Conservation (phyloP, 2,888 invertebrate species). For the Laothoe populi region DNA sequence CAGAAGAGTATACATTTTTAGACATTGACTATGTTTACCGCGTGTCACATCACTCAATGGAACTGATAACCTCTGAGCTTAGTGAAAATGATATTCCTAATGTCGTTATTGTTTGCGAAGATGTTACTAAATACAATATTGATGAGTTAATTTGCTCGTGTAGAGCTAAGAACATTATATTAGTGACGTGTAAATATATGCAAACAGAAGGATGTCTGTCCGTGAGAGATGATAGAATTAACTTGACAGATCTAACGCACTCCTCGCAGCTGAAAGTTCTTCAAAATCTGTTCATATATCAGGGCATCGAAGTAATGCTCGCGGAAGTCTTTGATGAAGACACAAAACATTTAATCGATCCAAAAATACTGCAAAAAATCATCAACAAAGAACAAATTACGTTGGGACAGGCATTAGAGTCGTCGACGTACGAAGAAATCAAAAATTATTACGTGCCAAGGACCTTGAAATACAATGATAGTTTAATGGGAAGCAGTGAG, state of each 20-base stretch:
- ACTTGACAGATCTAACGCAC: constrained; percentile 12
- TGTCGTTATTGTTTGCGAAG: constrained; percentile 22
- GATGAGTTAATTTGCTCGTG: constrained; percentile 10
- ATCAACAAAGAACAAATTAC: constrained; percentile 21
- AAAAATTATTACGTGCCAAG: constrained; percentile 24
- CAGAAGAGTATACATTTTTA: constrained; percentile 23
- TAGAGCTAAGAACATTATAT: constrained; percentile 14
- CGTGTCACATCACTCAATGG: constrained; percentile 16
- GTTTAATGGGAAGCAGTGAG: neutral
- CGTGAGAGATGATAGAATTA: constrained; percentile 12
- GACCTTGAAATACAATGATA: constrained; percentile 10
- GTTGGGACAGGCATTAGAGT: constrained; percentile 6
- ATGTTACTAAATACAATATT: constrained; percentile 16
- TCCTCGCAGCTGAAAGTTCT: constrained; percentile 23
- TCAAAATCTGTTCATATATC: constrained; percentile 19
- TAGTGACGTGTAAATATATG: constrained; percentile 13
- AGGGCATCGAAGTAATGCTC: constrained; percentile 10
- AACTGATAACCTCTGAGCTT: constrained; percentile 18
- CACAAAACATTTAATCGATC: constrained; percentile 13
- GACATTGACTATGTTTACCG: constrained; percentile 15
- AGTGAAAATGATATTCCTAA: neutral
- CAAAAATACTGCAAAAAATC: constrained; percentile 24
- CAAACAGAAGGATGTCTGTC: neutral
- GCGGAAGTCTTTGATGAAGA: constrained; percentile 13
- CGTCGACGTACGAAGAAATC: constrained; percentile 16